Base-by-base conservation (phyloP, 2,888 invertebrate genomes). In the Helicoverpa assulta region DNA sequence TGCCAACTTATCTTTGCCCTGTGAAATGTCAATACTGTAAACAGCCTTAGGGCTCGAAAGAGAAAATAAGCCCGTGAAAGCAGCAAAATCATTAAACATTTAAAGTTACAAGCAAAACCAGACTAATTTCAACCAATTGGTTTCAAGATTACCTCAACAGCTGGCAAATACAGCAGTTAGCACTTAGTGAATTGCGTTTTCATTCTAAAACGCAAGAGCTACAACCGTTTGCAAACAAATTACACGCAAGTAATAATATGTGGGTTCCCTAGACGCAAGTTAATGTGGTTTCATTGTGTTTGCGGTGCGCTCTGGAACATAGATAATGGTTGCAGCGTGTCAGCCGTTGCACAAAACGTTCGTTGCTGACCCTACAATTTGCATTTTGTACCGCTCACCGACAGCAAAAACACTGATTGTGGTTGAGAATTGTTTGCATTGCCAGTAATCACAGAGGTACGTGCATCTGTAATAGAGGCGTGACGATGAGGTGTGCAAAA, bases 271-370 rank as follows among this genome's bases (percentile, higher is more conserved):
- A 78, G 70, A 78, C 70, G 67, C 70, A 77, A 75, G 76, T 78
- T 72, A 84, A 84, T 77, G 80, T 47, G 75, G 85, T 81, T 85
- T 75, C 74, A 79, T 80, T 83, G 73, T 81, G 78, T 76, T 73
- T 82, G 82, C 73, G 77, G 82, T 70, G 70, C 84, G 58, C 66
- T 76, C 67, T 67, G 67, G 18, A 76, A 70, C 83, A 78, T 81
- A 84, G 78, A 85, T 85, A 84, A 86, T 77, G 76, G 77, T 69
- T 77, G 78, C 78, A 81, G 80, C 84, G 83, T 82, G 84, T 81
- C 78, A 78, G 81, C 69, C 69, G 70, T 71, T 73, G 76, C 67
- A 71, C 66, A 80, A 69, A 84, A 76, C 60, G 75, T 72, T 69
- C 56, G 69, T 73, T 69, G 69, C 74, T 79, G 77, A 74, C 84